These are phyloP conservation scores for Brachycybe producta DNA, from an alignment of 2,888 invertebrate genomes.

Conservation along the genomic window DNA sequence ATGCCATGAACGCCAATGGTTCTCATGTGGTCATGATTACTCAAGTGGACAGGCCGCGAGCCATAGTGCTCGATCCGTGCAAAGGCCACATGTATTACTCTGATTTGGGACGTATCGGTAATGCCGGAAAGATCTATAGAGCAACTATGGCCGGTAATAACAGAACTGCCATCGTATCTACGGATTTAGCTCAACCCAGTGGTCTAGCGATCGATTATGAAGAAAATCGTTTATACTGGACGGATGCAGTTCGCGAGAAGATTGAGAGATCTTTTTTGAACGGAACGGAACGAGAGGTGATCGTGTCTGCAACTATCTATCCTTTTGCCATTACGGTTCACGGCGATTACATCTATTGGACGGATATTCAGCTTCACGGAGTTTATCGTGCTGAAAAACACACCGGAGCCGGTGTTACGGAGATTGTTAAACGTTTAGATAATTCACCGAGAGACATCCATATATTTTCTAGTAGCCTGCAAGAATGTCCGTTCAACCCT, in stretches of 20 bases:
- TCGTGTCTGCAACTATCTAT: slow-evolving; percentile 82
- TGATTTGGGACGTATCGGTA: slow-evolving; percentile 88
- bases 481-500: slow-evolving; percentile 62
- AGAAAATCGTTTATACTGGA: slow-evolving; percentile 76
- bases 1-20: slow-evolving; percentile 85
- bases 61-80: slow-evolving; percentile 93
- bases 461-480: slow-evolving; percentile 63
- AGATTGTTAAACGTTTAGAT: slow-evolving; percentile 82
- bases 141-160: slow-evolving; percentile 94
- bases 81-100: slow-evolving; percentile 86
- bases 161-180: slow-evolving; percentile 73
- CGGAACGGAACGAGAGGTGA: slow-evolving; percentile 66
- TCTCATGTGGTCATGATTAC: slow-evolving; percentile 80
- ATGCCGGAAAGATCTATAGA: slow-evolving; percentile 82
- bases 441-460: slow-evolving; percentile 87
- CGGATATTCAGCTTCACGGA: slow-evolving; percentile 74
- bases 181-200: slow-evolving; percentile 84
- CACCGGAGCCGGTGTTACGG: slow-evolving; percentile 85
- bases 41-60: slow-evolving; percentile 80
- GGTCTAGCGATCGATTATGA: slow-evolving; percentile 92
- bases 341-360: slow-evolving; percentile 88
- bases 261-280: slow-evolving; percentile 84
- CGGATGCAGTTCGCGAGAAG: slow-evolving; percentile 84
- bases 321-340: slow-evolving; percentile 89
- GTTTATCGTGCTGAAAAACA: slow-evolving; percentile 95